Base-by-base conservation (phyloP, 2,888 invertebrate species). In the Clepsis dumicolana region DNA sequence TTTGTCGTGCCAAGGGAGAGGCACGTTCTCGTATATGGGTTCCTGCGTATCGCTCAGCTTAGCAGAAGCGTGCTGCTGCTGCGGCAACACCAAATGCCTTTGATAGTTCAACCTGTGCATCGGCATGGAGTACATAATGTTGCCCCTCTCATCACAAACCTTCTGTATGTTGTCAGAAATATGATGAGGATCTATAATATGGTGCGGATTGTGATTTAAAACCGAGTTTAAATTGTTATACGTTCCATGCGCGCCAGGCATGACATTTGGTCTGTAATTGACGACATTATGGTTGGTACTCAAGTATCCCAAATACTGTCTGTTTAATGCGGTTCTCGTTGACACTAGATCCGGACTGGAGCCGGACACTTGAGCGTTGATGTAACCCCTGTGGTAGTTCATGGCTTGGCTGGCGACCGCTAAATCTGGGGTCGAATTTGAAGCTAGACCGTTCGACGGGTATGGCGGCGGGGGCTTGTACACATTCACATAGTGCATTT, bases 401-500 rank as follows among this genome's bases (percentile, higher is more conserved):
- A 93, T 80, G 0, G 94, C 94, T 77, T 96, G 96, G 65, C 96
- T 95, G 1, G 96, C 96, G 1, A 95, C 95, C 0, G 97, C 97
- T 65, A 98, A 86, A 84, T 98, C 98, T 0, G 98, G 97, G 0
- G 97, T 97, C 0, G 97, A 97, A 76, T 96, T 97, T 8, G 97
- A 97, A 60, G 96, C 96, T n/a, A 96, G 90, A 0, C 96, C 94
- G 79, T 95, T 96, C 0, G 95, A 95, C 0, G 97, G 97, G 88
- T 98, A 98, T 0, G 98, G 97, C 0, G 98, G 98, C 0, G 98
- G 98, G 0, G 97, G 97, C 84, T 97, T 97, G 82, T 96, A 96
- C 5, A 96, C 94, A 80, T 96, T 96, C 21, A 96, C 88, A 78
- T 95, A 93, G 59, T 95, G 95, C 44, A 95, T 81, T 50, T 94